phyloP scores from a whole-genome alignment of 2,113 vertebrate species.

The Forbesichthys agassizii region DNA sequence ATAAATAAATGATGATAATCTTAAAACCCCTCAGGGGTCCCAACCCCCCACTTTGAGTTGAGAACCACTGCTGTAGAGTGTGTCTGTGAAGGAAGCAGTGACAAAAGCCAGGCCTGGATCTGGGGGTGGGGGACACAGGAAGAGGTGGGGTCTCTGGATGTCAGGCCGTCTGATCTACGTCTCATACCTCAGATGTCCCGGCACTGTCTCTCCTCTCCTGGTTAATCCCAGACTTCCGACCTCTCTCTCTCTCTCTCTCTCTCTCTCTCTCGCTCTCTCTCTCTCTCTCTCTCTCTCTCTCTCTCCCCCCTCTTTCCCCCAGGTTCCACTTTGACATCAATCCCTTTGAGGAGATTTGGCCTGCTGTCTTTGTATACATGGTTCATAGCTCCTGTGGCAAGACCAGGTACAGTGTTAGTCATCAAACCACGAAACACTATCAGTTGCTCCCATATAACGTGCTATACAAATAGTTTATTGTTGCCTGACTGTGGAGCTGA shows the following conservation, averaged over 20 bases:
- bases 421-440: background rate
- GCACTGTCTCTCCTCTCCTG: constrained; percentile 18
- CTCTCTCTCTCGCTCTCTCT: constrained; percentile 6
- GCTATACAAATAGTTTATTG: too few relatives aligned
- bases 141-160: constrained; percentile 10
- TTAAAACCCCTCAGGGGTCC: too few relatives aligned
- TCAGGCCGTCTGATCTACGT: constrained; percentile 22
- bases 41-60: too few relatives aligned
- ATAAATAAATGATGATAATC: too few relatives aligned
- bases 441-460: too few relatives aligned
- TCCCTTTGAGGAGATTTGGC: constrained; percentile 94
- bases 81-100: constrained; percentile 24
- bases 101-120: constrained; percentile 35
- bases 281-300: background rate
- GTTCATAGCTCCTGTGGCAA: constrained; percentile 93
- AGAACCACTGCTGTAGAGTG: too few relatives aligned
- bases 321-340: constrained; percentile 98
- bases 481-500: background rate
- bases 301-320: constrained; percentile 26
- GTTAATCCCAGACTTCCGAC: constrained; percentile 30
- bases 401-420: constrained; percentile 79
- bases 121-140: constrained; percentile 11
- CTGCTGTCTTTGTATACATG: constrained; percentile 97
- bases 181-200: constrained; percentile 20
- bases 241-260: constrained; percentile 1